phyloP scores from a whole-genome alignment of 2,888 invertebrate genomes.

The Diaperis boleti region DNA sequence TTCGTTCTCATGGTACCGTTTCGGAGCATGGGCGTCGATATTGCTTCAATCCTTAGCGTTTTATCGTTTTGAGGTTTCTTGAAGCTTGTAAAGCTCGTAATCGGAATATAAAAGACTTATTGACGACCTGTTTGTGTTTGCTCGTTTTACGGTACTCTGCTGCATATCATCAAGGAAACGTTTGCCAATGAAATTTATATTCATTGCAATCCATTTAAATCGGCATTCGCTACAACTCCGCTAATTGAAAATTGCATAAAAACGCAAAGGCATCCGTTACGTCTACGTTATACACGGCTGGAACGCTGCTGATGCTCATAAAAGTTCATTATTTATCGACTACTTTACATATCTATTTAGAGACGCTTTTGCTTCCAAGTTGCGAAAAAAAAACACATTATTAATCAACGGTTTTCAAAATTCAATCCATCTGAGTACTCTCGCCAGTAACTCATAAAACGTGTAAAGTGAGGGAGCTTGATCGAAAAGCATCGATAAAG shows the following conservation, averaged over 20 bases:
- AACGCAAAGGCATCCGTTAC: slow-evolving; percentile 52
- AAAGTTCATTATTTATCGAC: slow-evolving; percentile 34
- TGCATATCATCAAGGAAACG: slow-evolving; percentile 37
- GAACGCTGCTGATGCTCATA: slow-evolving; percentile 26
- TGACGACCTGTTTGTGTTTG: slow-evolving; percentile 40
- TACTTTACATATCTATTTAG: slow-evolving; percentile 32
- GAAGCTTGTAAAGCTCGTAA: slow-evolving; percentile 35
- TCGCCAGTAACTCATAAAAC: slow-evolving; percentile 16
- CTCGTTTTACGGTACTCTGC: slow-evolving; percentile 41
- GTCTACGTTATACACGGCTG: slow-evolving; percentile 33
- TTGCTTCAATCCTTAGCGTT: slow-evolving; percentile 9
- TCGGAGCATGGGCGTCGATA: slow-evolving; percentile 27
- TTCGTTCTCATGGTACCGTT: slow-evolving; percentile 33
- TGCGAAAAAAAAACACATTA: background rate
- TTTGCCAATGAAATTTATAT: slow-evolving; percentile 51
- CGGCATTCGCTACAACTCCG: slow-evolving; percentile 40
- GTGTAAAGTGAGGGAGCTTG: slow-evolving; percentile 59
- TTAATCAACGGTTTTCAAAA: slow-evolving; percentile 25
- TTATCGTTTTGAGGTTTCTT: slow-evolving; percentile 29
- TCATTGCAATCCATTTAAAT: slow-evolving; percentile 51
- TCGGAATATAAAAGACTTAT: slow-evolving; percentile 42
- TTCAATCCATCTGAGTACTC: slow-evolving; percentile 27
- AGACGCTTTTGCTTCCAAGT: slow-evolving; percentile 20
- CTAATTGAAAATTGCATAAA: slow-evolving; percentile 52
- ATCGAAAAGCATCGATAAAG: slow-evolving; percentile 59